phyloP scores from a whole-genome alignment of 2,113 vertebrate species.

The Circaetus gallicus region DNA sequence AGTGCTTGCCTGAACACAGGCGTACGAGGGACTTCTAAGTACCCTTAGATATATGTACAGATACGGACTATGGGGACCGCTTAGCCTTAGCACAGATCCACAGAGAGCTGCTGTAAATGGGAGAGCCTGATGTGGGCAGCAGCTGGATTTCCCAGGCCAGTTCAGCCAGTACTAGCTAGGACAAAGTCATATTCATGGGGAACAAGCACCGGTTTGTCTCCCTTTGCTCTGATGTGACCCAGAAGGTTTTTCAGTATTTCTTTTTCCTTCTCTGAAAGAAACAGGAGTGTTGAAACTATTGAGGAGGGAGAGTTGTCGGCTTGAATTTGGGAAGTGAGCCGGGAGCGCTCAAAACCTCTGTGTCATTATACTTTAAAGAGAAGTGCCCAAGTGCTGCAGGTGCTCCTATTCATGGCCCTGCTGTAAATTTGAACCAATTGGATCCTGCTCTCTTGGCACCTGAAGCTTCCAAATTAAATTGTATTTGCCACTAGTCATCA shows the following conservation, averaged over 20 bases:
- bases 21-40: not conserved
- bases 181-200: not conserved
- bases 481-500: not conserved
- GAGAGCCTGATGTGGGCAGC: not conserved
- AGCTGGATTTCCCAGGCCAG: not conserved
- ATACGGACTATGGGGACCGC: not conserved
- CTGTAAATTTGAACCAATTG: not conserved
- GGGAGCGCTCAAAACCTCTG: not conserved
- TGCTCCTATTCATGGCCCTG: not conserved
- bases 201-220: not conserved
- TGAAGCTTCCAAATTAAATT: not conserved
- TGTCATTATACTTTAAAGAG: not conserved
- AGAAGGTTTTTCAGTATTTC: not conserved
- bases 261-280: conserved; percentile 8
- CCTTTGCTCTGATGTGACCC: not conserved
- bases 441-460: not conserved
- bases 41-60: not conserved
- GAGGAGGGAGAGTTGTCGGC: not conserved
- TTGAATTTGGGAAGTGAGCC: not conserved
- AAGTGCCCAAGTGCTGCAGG: not conserved
- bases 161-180: not conserved
- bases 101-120: not conserved
- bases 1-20: not conserved
- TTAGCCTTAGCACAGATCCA: not conserved
- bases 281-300: not conserved